Percentiles rank a stretch among this genome's conserved stretches.
phyloP scores from a whole-genome alignment of 2,888 invertebrate species.

The Phanerotoma sp. region DNA sequence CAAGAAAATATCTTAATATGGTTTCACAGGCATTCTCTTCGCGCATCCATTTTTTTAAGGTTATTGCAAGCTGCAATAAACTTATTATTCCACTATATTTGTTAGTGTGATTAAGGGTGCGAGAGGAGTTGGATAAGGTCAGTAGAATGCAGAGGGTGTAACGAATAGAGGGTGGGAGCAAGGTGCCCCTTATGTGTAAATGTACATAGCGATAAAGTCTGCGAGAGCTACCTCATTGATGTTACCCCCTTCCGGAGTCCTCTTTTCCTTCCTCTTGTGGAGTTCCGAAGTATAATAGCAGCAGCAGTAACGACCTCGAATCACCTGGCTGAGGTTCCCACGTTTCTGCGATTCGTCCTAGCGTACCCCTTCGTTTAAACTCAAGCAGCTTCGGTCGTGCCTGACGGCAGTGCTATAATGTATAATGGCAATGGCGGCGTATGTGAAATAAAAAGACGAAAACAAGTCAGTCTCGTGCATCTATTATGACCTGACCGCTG shows the following conservation, averaged over 20 bases:
- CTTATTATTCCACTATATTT: too few relatives aligned
- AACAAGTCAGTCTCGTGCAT: constrained; percentile 46
- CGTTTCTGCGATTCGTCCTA: constrained; percentile 55
- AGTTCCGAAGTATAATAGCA: constrained; percentile 29
- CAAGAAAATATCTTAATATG: too few relatives aligned
- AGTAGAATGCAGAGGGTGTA: too few relatives aligned
- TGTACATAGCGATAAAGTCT: not conserved
- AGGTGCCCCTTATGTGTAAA: constrained; percentile 1
- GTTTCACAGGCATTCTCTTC: too few relatives aligned
- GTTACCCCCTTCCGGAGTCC: constrained; percentile 39
- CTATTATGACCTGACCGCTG: constrained; percentile 53
- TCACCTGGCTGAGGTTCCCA: constrained; percentile 58
- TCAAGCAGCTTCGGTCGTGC: constrained; percentile 30
- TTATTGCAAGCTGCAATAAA: too few relatives aligned
- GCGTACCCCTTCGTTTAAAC: constrained; percentile 44
- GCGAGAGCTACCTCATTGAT: constrained; percentile 20
- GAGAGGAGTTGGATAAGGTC: too few relatives aligned
- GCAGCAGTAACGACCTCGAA: too few relatives aligned
- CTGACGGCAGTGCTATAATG: constrained; percentile 32
- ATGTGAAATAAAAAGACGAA: not conserved
- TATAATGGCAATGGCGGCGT: constrained; percentile 43
- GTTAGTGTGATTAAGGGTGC: too few relatives aligned
- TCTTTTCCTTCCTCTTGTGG: constrained; percentile 33
- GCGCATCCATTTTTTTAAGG: too few relatives aligned
- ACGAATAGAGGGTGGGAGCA: too few relatives aligned